phyloP scores from a whole-genome alignment of 1,140 invertebrate genomes.

The Drosophila tsacasi region DNA sequence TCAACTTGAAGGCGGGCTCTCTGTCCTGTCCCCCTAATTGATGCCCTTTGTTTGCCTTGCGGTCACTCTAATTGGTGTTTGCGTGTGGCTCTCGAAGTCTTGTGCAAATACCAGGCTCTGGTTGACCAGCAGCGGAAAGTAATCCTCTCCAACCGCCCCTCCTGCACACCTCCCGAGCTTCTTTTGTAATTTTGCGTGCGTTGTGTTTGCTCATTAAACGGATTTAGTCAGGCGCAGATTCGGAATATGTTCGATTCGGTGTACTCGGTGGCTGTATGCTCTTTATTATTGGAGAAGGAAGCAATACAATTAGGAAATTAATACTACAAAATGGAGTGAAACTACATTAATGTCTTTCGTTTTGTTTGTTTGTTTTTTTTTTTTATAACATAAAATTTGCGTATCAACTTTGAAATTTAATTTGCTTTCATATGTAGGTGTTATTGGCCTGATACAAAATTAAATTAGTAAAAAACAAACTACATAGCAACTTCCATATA shows the following conservation, averaged over 20 bases:
- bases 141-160: slow-evolving; percentile 4
- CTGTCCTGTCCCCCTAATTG: slow-evolving; percentile 65
- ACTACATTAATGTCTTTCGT: not conserved
- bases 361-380: not conserved
- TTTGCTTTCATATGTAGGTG: not conserved
- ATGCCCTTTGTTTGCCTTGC: slow-evolving; percentile 77
- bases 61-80: slow-evolving; percentile 84
- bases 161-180: slow-evolving; percentile 4
- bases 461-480: not conserved
- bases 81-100: slow-evolving; percentile 76
- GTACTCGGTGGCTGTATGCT: slow-evolving; percentile 16
- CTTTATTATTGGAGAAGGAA: not conserved
- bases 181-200: slow-evolving; percentile 80
- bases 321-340: not conserved
- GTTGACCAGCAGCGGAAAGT: slow-evolving; percentile 58
- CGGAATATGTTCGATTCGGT: not conserved
- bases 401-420: no score
- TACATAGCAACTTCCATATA: not conserved
- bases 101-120: slow-evolving; percentile 64
- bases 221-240: slow-evolving; percentile 46
- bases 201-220: slow-evolving; percentile 83
- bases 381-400: not conserved
- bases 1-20: slow-evolving; percentile 16
- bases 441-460: not conserved
- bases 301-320: not conserved